A percentile compares a stretch with the other conserved stretches of the same genome.
phyloP scores from a whole-genome alignment of 2,113 vertebrate species.

The Silurus glanis region DNA sequence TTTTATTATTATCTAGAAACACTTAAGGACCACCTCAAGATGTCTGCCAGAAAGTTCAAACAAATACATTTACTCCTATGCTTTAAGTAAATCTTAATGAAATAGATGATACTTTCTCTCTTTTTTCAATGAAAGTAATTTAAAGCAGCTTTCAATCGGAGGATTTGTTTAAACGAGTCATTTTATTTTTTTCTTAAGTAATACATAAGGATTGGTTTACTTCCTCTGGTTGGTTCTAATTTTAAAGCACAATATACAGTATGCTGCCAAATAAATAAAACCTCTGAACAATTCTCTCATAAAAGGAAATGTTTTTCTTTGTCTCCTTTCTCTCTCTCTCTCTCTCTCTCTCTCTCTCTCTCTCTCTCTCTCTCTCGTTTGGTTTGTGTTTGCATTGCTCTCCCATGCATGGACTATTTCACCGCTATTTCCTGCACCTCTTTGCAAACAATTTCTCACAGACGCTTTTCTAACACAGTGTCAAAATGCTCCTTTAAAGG shows the following conservation, averaged over 20 bases:
- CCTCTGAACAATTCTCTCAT: background rate
- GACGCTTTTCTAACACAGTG: background rate
- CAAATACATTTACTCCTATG: background rate
- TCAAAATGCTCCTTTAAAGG: background rate
- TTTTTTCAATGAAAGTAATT: background rate
- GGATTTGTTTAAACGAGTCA: background rate
- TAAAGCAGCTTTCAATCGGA: background rate
- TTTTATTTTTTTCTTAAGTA: background rate
- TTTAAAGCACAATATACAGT: background rate
- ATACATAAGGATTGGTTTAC: background rate
- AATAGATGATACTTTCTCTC: background rate
- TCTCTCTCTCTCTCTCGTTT: background rate
- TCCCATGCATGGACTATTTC: constrained; percentile 21
- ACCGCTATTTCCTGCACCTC: constrained; percentile 40
- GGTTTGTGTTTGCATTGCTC: background rate
- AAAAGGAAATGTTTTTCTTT: background rate
- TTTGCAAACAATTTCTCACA: background rate
- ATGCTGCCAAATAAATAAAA: background rate
- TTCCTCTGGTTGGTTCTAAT: background rate
- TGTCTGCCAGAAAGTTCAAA: too few relatives aligned
- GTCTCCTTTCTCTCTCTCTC: background rate
- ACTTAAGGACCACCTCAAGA: too few relatives aligned
- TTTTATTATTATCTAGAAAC: too few relatives aligned
- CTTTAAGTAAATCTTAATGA: background rate
- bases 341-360: constrained; percentile 7